These are phyloP conservation scores for Sitobion miscanthi DNA, from an alignment of 1,140 invertebrate species.

Conservation along the genomic window DNA sequence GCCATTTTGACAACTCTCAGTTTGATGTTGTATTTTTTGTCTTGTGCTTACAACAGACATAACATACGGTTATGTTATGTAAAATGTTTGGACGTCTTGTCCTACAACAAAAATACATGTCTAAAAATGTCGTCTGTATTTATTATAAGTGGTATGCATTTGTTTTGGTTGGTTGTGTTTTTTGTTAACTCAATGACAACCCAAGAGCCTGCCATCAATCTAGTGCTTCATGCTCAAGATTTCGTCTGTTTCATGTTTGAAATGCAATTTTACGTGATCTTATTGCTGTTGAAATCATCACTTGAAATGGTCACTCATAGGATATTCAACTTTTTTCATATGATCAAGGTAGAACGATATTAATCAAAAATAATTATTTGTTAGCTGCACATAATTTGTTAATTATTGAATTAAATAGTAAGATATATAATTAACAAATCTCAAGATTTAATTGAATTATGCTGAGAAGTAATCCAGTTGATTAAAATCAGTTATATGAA, in stretches of 20 bases:
- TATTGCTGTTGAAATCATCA: conserved; percentile 52
- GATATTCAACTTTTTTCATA: conserved; percentile 51
- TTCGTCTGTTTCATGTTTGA: conserved; percentile 49
- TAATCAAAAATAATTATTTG: conserved; percentile 38
- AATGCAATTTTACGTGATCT: conserved; percentile 49
- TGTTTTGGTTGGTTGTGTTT: conserved; percentile 54
- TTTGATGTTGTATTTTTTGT: conserved; percentile 51
- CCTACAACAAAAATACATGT: conserved; percentile 43
- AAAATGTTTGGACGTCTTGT: conserved; percentile 42
- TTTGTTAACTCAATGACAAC: conserved; percentile 47
- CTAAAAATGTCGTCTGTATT: conserved; percentile 52
- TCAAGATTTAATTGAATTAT: neutral
- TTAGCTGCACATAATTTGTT: neutral
- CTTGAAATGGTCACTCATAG: conserved; percentile 53
- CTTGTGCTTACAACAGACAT: conserved; percentile 46
- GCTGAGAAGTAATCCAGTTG: neutral
- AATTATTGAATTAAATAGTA: neutral
- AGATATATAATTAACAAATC: neutral
- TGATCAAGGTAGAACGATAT: conserved; percentile 49
- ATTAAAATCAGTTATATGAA: neutral
- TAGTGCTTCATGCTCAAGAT: conserved; percentile 44
- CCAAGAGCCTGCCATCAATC: conserved; percentile 31
- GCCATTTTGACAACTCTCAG: conserved; percentile 48
- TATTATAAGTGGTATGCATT: conserved; percentile 42
- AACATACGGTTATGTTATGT: conserved; percentile 37